phyloP scores from a whole-genome alignment of 2,797 vertebrate species.

The Hippopotamyrus pictus region DNA sequence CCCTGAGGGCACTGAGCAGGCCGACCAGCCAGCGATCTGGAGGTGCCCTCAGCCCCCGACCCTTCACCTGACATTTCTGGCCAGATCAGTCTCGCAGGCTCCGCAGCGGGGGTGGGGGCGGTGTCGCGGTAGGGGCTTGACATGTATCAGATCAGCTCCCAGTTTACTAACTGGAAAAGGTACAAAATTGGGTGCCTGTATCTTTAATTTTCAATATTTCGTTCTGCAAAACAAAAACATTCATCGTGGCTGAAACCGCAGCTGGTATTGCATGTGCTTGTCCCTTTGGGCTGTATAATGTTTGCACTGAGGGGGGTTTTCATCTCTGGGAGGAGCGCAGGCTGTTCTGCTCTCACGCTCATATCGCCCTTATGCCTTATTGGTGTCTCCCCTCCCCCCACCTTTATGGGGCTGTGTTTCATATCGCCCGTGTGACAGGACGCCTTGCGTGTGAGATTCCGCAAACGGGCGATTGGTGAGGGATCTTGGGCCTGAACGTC shows the following conservation, averaged over 20 bases:
- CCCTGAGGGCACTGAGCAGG: not conserved
- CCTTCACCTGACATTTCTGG: not conserved
- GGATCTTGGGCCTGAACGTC: not conserved
- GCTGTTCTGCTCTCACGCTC: not conserved
- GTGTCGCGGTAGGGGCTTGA: not conserved
- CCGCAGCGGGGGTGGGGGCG: not conserved
- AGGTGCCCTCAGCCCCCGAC: not conserved
- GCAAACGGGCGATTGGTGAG: not conserved
- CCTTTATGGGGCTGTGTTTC: not conserved
- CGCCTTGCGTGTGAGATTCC: not conserved
- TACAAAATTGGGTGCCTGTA: not conserved
- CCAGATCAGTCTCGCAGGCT: not conserved
- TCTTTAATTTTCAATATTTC: not conserved
- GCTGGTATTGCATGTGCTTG: not conserved
- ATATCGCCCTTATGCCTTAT: not conserved
- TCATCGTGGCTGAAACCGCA: not conserved
- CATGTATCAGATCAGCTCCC: not conserved
- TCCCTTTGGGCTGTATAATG: not conserved
- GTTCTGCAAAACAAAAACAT: not conserved
- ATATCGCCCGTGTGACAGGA: not conserved
- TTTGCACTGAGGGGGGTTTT: conserved; percentile 13
- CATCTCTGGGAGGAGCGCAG: conserved; percentile 9
- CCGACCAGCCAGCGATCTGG: not conserved
- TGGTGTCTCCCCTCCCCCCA: not conserved
- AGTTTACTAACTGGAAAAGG: not conserved